Evolutionary conservation across 2,113 vertebrate genomes (phyloP), one percentile per base, ranked within the genome.

Genomic region (Plotosus lineatus): DNA sequence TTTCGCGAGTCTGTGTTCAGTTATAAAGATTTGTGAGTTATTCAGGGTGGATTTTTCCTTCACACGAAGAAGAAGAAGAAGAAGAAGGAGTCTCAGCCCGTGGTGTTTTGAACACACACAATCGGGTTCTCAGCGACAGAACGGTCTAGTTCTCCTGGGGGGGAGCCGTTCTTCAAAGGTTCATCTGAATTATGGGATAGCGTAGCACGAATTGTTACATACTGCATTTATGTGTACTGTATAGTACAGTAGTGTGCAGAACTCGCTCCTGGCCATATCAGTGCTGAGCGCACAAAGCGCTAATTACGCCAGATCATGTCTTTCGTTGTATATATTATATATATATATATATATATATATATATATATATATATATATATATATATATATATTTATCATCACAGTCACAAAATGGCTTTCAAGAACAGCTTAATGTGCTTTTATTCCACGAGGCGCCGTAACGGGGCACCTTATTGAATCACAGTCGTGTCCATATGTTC

Each of bases 331-430:
- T 89, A n/a, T n/a, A n/a, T 90, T 90, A 87, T 85, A 86, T 88
- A 86, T 77, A 17, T n/a, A 3, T 42, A 46, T 46, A 21, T 17
- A 17, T 51, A 51, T 51, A 19, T 84, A 90, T 90, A 89, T 90
- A 87, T 42, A 46, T 46, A 21, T 17, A 17, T 51, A 51, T 51
- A 19, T 84, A 90, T 90, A 89, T 90, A 87, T 85, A 85, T 89
- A 88, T 77, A 10, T 23, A 53, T 53, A 21, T 53, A 53, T 6
- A 61, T 53, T 44, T n/a, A 23, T 33, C 53, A 84, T 87, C 84
- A 80, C 89, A 90, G 89, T 92, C 36, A 78, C 88, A 90, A 92
- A 93, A 93, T 91, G 91, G 91, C 92, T 93, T 91, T 90, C 87
- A 91, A 92, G 15, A 93, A 90, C 82, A 86, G 90, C 85, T 90